Evolutionary conservation across 2,113 vertebrate genomes (phyloP).

Genomic region (Oreotrochilus melanogaster): DNA sequence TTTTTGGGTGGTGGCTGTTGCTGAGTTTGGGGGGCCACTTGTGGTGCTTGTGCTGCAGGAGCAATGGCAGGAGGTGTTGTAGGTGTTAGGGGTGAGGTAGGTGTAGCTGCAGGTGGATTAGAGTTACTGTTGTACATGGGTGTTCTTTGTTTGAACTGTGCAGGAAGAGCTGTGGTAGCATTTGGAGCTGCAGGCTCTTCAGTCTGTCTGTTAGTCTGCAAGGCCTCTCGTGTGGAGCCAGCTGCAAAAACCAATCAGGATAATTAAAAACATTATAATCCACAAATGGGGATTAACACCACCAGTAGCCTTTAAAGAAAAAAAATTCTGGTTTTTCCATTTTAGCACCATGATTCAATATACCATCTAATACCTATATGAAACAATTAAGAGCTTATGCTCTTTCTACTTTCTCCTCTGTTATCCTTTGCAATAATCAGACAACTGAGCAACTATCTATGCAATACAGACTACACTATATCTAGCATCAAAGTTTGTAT

Average conservation of each 20-base stretch:
- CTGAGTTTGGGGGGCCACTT: constrained; percentile 84
- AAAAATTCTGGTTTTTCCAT: background rate
- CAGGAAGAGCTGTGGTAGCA: constrained; percentile 79
- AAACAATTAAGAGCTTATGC: background rate
- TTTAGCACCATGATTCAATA: background rate
- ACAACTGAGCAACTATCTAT: background rate
- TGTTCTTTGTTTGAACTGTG: constrained; percentile 94
- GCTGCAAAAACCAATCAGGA: constrained; percentile 69
- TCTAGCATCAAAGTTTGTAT: background rate
- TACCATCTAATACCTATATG: background rate
- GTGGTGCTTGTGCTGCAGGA: constrained; percentile 82
- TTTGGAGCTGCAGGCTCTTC: constrained; percentile 86
- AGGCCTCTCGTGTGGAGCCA: constrained; percentile 85
- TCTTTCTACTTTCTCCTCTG: background rate
- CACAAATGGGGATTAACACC: background rate
- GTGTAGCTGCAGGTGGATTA: constrained; percentile 79
- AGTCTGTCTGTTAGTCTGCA: constrained; percentile 86
- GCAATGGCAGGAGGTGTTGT: constrained; percentile 84
- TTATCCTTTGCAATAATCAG: background rate
- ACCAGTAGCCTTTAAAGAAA: background rate
- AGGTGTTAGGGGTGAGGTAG: constrained; percentile 88
- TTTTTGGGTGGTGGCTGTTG: constrained; percentile 88
- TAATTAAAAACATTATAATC: background rate
- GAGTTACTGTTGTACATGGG: constrained; percentile 94
- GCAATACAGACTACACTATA: background rate